Evolutionary conservation across 2,888 invertebrate species (phyloP).

Genomic region (Mesorhabditis spiculigera): DNA sequence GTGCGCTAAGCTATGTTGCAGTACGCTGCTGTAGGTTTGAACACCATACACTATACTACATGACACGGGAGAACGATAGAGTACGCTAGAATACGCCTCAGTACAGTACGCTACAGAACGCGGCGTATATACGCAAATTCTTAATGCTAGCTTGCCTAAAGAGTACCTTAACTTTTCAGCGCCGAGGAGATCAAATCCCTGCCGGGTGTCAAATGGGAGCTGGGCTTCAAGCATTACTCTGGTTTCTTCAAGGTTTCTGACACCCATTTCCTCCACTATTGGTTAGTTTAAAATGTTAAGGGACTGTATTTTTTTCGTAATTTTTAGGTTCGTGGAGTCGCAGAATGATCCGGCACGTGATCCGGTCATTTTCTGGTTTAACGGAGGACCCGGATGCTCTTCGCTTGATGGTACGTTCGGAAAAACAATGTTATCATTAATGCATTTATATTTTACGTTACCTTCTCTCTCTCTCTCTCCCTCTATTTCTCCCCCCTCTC

Average conservation of each 20-base stretch:
- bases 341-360: constrained; percentile 47
- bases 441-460: too few species aligned
- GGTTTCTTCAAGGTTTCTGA: constrained; percentile 59
- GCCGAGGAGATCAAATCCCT: constrained; percentile 46
- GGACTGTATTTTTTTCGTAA: neutral
- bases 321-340: constrained; percentile 53
- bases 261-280: constrained; percentile 61
- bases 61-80: too few species aligned
- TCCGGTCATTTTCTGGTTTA: constrained; percentile 56
- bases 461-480: too few species aligned
- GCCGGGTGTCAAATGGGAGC: constrained; percentile 47
- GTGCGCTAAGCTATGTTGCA: too few species aligned
- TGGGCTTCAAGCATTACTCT: constrained; percentile 54
- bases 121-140: too few species aligned
- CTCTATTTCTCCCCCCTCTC: too few species aligned
- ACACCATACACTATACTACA: too few species aligned
- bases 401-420: constrained; percentile 9
- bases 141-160: too few species aligned
- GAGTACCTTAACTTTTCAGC: neutral
- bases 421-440: neutral
- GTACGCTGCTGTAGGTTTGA: too few species aligned
- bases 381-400: constrained; percentile 24
- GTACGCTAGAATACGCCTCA: too few species aligned
- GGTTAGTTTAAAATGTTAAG: constrained; percentile 52
- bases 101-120: too few species aligned